Conservation (phyloP, 1,140 invertebrate genomes). For the Penaeus indicus region DNA sequence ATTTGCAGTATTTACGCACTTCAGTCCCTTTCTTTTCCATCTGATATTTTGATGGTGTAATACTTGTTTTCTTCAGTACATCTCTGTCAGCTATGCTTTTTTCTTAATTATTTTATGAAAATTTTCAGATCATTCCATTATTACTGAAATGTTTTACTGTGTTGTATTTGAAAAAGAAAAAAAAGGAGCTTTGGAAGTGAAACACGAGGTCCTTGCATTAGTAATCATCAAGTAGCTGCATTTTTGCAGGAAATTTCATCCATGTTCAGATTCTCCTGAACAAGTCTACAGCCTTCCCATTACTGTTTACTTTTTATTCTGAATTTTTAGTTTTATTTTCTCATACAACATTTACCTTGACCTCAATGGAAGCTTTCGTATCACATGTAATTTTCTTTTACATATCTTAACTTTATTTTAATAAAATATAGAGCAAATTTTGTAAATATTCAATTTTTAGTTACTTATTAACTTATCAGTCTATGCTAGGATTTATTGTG, state of each 20-base stretch:
- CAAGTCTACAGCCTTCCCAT: slow-evolving; percentile 34
- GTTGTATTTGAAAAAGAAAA: not conserved
- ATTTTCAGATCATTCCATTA: slow-evolving; percentile 12
- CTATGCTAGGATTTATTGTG: slow-evolving; percentile 29
- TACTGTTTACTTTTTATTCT: slow-evolving; percentile 25
- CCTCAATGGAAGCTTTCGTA: not conserved
- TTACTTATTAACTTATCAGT: slow-evolving; percentile 35
- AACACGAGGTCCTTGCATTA: slow-evolving; percentile 23
- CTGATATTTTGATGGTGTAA: not conserved
- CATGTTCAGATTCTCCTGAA: slow-evolving; percentile 60
- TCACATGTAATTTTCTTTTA: slow-evolving; percentile 17
- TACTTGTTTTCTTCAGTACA: slow-evolving; percentile 6
- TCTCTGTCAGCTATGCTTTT: slow-evolving; percentile 32
- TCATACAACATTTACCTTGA: not conserved
- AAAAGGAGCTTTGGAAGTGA: slow-evolving; percentile 20
- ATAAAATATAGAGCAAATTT: not conserved
- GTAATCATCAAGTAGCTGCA: slow-evolving; percentile 44
- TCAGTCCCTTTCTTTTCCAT: slow-evolving; percentile 28
- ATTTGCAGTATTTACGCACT: not conserved
- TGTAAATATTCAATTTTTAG: slow-evolving; percentile 48
- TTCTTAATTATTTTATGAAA: not conserved
- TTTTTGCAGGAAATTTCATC: slow-evolving; percentile 43
- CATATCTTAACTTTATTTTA: slow-evolving; percentile 8
- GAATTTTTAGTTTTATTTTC: slow-evolving; percentile 33
- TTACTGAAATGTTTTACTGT: slow-evolving; percentile 33